Evolutionary conservation across 1,140 invertebrate species (phyloP), one percentile per base, ranked within the genome.

Genomic region (Sinonovacula constricta): DNA sequence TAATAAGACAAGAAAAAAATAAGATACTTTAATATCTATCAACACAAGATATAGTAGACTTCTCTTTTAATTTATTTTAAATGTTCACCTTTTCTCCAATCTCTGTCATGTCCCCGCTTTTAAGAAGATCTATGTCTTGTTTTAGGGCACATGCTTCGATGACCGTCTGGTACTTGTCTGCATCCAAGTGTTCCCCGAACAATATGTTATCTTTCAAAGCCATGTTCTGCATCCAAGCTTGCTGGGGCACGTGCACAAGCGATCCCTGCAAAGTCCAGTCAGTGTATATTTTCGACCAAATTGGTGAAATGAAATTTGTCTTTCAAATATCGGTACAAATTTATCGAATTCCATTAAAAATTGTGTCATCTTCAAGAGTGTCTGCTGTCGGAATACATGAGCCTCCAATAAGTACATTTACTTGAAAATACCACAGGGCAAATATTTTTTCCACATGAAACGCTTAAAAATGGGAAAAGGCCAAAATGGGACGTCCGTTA

Each of bases 191-290:
- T 75, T 91, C 89, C 7, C 93, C 94, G 88, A 95, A 94, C 26
- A 93, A 76, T 63, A 95, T 94, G 84, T 95, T 95, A 31, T 95
- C 93, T 76, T 91, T 91, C 0, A 95, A 83, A 7, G 94, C 94
- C 0, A 91, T 91, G 86, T 94, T 95, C 59, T 93, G 87, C 56
- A 95, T 93, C 92, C 93, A 94, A 10, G 96, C 94, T 68, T 94
- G 93, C 87, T 97, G 96, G 0, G 95, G 93, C 1, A 95, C 95
- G 88, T 96, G 97, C 3, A 94, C 95, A 2, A 90, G 72, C 5
- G 83, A 82, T 22, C 89, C 89, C 89, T 91, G 77, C 7, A 15
- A 15, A 22, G 24, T 22, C 15, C 15, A 15, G 10, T 7, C 7
- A 22, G 7, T 7, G 10, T 57, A 57, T 57, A 12, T 22, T 57